Evolutionary conservation across 2,888 invertebrate species (phyloP).

Genomic region (Brachypterus glaber): DNA sequence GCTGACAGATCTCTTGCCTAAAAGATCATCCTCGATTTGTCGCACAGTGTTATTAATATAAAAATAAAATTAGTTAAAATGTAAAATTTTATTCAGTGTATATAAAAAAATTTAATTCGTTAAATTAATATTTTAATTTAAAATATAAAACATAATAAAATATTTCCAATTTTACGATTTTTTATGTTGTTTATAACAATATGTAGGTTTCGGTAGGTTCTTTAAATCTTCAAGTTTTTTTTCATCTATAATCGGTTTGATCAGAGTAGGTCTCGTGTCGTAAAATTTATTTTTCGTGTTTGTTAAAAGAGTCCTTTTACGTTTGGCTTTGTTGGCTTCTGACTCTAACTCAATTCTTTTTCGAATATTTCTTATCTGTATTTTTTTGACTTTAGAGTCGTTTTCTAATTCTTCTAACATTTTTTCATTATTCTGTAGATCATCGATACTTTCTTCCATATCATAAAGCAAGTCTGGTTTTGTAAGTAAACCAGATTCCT

Average conservation of each 20-base stretch:
- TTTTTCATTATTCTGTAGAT: slow-evolving; percentile 29
- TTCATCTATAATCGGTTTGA: neutral
- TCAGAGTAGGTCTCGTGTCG: neutral
- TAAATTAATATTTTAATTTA: too few species aligned
- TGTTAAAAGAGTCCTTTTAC: too few species aligned
- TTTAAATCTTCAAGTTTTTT: neutral
- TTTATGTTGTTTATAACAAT: neutral
- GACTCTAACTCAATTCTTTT: slow-evolving; percentile 6
- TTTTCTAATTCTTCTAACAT: slow-evolving; percentile 14
- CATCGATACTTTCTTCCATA: slow-evolving; percentile 34
- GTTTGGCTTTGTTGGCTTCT: neutral
- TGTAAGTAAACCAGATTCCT: slow-evolving; percentile 41
- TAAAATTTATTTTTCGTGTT: neutral
- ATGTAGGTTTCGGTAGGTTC: neutral
- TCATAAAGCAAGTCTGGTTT: slow-evolving; percentile 40
- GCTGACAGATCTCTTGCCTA: too few species aligned
- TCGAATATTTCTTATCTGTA: slow-evolving; percentile 4
- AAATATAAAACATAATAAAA: too few species aligned
- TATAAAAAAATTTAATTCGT: too few species aligned
- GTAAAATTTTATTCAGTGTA: too few species aligned
- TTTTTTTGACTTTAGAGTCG: slow-evolving; percentile 12
- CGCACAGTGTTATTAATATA: too few species aligned
- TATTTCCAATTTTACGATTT: neutral
- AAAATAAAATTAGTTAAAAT: too few species aligned
- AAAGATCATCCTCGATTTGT: too few species aligned